phyloP scores from a whole-genome alignment of 2,113 vertebrate species.

The Cyphomyrus discorhynchus region DNA sequence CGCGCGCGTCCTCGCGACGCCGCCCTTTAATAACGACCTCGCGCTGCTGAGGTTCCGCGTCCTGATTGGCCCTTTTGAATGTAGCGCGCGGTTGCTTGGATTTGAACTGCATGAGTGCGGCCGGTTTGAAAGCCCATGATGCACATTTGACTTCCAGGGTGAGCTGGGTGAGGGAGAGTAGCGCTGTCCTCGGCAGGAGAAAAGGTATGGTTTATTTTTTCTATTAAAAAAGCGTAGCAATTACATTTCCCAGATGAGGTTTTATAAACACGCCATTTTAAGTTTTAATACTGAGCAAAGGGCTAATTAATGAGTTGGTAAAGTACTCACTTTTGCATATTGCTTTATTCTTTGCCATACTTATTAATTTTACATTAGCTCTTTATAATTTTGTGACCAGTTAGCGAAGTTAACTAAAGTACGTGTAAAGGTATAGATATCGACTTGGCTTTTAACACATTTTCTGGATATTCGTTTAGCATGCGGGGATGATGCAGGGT shows the following conservation, averaged over 20 bases:
- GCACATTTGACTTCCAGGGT: constrained; percentile 1
- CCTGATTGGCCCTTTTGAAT: constrained; percentile 58
- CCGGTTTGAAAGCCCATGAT: constrained; percentile 46
- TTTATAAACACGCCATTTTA: background rate
- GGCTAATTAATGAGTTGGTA: background rate
- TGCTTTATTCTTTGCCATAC: background rate
- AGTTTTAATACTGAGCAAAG: background rate
- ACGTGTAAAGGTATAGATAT: background rate
- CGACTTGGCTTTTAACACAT: background rate
- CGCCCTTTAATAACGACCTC: constrained; percentile 16
- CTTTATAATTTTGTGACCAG: background rate
- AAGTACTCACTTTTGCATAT: background rate
- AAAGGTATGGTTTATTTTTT: background rate
- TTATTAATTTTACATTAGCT: background rate
- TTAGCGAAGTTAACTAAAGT: background rate
- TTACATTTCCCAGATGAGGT: background rate
- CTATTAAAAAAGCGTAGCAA: background rate
- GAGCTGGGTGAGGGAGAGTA: background rate
- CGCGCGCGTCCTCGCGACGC: background rate
- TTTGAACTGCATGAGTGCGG: constrained; percentile 50
- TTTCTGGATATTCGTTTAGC: background rate
- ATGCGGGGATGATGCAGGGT: background rate
- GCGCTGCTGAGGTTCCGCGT: constrained; percentile 2
- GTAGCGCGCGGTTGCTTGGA: constrained; percentile 41
- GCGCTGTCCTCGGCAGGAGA: background rate